Evolutionary conservation across 2,113 vertebrate species (phyloP), one percentile per base, ranked within the genome.

Genomic region (Gorsachius goisagi): DNA sequence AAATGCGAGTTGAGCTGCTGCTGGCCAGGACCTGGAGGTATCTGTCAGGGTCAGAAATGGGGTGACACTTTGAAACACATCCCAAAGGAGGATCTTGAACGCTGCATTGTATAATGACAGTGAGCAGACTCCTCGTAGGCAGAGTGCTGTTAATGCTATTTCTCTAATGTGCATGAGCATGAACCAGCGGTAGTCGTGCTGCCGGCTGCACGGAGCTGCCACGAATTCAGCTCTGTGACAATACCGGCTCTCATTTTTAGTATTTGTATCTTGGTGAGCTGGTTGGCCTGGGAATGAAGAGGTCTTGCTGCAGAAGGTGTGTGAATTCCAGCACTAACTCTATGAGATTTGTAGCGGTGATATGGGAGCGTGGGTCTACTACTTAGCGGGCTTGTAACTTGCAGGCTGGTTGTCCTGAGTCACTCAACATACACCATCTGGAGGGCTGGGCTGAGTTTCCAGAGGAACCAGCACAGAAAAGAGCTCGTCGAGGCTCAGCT

Each of bases 371-470:
- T 68, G 73, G 45, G 30, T 89, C 73, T 71, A 32, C 23, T 45
- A 33, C 44, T 52, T 52, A 35, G 55, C 1, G 1, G 79, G 37
- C 50, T 21, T 63, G 5, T 74, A 89, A 80, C 90, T 63, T 80
- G 84, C 41, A 0, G 53, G 27, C 53, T 88, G 71, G 53, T 74
- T 92, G 76, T 90, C 90, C 84, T 9, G 76, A 95, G 58, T 74
- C 88, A 93, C 66, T 73, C 67, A 64, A 5, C 26, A 13, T 26
- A 39, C 62, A 59, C 86, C 80, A 73, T 96, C 90, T 95, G 83
- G 76, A 92, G 72, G 39, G 56, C 72, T 86, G 80, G 68, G 56
- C 88, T 78, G 90, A 91, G 95, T 97, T 97, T 97, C 97, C 97
- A 94, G 89, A 97, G 96, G 95, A 97, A 97, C 96, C 33, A 19